Base-by-base conservation (phyloP, 2,797 vertebrate genomes). In the Clamator glandarius region DNA sequence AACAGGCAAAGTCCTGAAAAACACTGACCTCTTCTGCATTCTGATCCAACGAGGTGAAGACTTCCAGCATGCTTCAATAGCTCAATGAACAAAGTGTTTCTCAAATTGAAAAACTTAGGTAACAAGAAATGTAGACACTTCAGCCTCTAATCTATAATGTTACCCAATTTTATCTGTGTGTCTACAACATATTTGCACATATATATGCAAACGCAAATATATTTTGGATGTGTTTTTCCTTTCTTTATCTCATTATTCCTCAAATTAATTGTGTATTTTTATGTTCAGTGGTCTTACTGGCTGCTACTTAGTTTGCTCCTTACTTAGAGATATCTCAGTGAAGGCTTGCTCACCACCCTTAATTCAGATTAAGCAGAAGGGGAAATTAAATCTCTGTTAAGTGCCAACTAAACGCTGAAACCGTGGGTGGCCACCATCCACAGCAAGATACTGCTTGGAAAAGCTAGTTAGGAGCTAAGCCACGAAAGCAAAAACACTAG, bases 401-500 rank as follows among this genome's bases (percentile, higher is more conserved):
- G 33, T 87, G n/a, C 33, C 66, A 92, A 89, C 91, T 94, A 90
- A 95, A 87, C 73, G 52, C 33, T 89, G 61, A 64, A 89, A 81
- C 59, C 61, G 31, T 67, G 29, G 28, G 52, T 21, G 90, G 36
- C 28, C 59, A 75, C 21, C 26, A 55, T 31, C 28, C 46, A 36
- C 67, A 79, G 81, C 36, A 90, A 92, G 67, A 23, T 64, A 36
- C 50, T 87, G 3, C 64, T 90, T 84, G 61, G 61, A 84, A 93
- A 89, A 42, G 35, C 21, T 58, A 77, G 42, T 59, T 74, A 72
- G 61, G 72, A 87, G 36, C 36, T 77, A 54, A 93, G 29, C 13
- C 1, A 0, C 33, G 36, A 79, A 31, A 89, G 15, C 4, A 63
- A 89, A 90, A 70, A 24, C 11, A 10, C 20, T 70, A 52, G 8